Evolutionary conservation across 1,140 invertebrate genomes (phyloP), one percentile per base, ranked within the genome.

Genomic region (Xylocopa sonorina): DNA sequence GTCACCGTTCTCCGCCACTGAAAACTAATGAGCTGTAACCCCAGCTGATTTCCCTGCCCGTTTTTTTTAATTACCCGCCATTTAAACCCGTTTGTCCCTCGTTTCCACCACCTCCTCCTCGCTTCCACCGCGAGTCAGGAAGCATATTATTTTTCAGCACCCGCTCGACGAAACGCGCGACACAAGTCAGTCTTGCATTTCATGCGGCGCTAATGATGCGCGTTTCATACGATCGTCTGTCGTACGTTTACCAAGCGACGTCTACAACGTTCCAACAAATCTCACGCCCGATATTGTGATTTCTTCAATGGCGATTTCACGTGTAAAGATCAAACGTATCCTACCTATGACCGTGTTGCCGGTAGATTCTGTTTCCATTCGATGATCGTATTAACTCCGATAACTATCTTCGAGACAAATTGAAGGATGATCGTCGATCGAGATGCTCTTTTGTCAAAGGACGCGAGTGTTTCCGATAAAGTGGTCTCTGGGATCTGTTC

Each of bases 61-160:
- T 32, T 86, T 86, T 86, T 86, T 87, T 83, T 87, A 87, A 87
- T 87, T 87, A 79, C 74, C 78, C 71, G 57, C 62, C 71, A 81
- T 86, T 81, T 82, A 86, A 74, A 60, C 48, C 16, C 50, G 43
- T 58, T 66, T 38, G 50, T 43, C 41, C 16, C 41, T 53, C 53
- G 27, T 48, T 27, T 29, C 29, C 32, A n/a, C n/a, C n/a, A n/a
- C 12, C 21, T 14, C 29, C 48, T 5, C 29, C 34, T 3, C 18
- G 29, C 34, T 48, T 43, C 24, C 32, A 51, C 16, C 48, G 34
- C 24, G 60, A 34, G n/a, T n/a, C 57, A 46, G 64, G 64, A 73
- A 27, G 46, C 67, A 76, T 74, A 73, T 74, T 55, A 79, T 41
- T 73, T 80, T 48, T 55, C 55, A 67, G 24, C 41, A 51, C 62